Conservation (phyloP, 1,140 invertebrate species). For the Trichonephila clavipes region DNA sequence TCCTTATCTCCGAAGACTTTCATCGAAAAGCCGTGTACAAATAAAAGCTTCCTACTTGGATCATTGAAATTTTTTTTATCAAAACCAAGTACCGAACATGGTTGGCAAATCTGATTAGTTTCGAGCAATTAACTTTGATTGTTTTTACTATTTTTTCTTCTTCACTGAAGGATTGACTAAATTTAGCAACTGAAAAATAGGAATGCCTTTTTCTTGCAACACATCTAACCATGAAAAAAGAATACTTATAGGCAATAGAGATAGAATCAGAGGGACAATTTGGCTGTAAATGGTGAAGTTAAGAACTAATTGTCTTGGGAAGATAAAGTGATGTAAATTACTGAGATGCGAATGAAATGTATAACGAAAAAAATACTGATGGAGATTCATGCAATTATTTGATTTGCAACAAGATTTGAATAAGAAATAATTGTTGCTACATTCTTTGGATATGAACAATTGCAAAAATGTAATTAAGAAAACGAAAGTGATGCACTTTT, state of each 20-base stretch:
- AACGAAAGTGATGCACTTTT: too few species aligned
- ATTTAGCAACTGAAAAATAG: not conserved
- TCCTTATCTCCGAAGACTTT: not conserved
- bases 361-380: too few species aligned
- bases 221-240: not conserved
- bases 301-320: not conserved
- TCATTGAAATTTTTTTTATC: constrained; percentile 18
- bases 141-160: not conserved
- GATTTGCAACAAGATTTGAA: too few species aligned
- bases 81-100: not conserved
- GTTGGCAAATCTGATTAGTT: constrained; percentile 1
- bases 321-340: not conserved
- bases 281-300: not conserved
- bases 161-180: not conserved
- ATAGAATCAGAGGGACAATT: not conserved
- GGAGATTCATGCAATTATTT: too few species aligned
- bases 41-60: not conserved
- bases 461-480: too few species aligned
- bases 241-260: not conserved
- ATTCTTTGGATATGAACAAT: too few species aligned
- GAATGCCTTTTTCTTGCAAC: not conserved
- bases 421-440: too few species aligned
- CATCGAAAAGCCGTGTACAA: not conserved
- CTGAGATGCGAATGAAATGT: not conserved
- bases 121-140: constrained; percentile 37